Percentiles rank a stretch among this genome's conserved stretches.
Evolutionary conservation across 2,113 vertebrate genomes (phyloP).

Genomic region (Tetraodon nigroviridis): DNA sequence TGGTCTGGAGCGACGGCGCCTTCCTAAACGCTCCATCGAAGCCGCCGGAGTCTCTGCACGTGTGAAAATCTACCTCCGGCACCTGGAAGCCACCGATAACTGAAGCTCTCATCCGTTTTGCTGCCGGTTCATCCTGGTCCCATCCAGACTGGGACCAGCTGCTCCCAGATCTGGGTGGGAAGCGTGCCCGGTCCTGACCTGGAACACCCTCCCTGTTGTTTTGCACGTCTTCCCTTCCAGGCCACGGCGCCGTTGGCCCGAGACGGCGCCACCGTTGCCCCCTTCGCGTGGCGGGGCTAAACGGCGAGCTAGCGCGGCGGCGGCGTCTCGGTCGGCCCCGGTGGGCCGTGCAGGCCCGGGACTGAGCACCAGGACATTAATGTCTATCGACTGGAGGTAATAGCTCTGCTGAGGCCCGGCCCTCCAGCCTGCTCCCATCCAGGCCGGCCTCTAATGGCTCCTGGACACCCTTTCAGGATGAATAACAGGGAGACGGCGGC

Average conservation of each 20-base stretch:
- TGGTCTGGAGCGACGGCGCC: not conserved
- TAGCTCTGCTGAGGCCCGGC: constrained; percentile 58
- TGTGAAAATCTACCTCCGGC: constrained; percentile 24
- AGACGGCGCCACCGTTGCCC: constrained; percentile 53
- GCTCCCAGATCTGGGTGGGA: too few species aligned
- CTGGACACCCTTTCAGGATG: constrained; percentile 53
- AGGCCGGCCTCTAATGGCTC: constrained; percentile 54
- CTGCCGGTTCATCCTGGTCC: constrained; percentile 10
- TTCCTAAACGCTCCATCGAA: constrained; percentile 39
- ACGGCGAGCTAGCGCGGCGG: too few species aligned
- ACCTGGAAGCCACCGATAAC: constrained; percentile 57
- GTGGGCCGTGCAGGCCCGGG: constrained; percentile 44
- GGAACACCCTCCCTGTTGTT: constrained; percentile 27
- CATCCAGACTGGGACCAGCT: too few species aligned
- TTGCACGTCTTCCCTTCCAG: constrained; percentile 53
- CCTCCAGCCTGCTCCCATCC: constrained; percentile 59
- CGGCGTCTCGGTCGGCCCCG: too few species aligned
- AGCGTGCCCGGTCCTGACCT: too few species aligned
- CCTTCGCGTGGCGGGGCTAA: constrained; percentile 44
- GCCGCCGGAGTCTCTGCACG: constrained; percentile 31
- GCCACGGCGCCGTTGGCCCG: constrained; percentile 31
- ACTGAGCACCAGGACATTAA: constrained; percentile 60
- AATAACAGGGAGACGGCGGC: constrained; percentile 39
- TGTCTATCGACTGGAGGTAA: constrained; percentile 69
- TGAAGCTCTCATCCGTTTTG: constrained; percentile 11